A percentile compares a stretch with the other conserved stretches of the same genome.
These are phyloP conservation scores for Ptycholaimellus sp. DNA, from an alignment of 2,888 invertebrate species.

Conservation along the genomic window DNA sequence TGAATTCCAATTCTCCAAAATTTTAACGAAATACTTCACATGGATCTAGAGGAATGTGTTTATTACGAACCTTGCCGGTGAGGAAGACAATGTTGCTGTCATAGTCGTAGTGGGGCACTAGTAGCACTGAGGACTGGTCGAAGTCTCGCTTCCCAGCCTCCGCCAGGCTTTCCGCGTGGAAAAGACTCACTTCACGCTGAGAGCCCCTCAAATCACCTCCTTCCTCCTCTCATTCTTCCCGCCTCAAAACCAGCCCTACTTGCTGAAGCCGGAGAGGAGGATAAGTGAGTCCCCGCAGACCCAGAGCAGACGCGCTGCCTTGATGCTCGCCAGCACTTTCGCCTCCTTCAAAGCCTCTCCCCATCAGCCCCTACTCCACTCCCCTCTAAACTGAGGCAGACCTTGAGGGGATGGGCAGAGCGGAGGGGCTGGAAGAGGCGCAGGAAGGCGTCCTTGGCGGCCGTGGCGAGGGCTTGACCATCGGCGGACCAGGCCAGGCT, in stretches of 20 bases:
- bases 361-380: conserved; percentile 6
- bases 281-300: conserved; percentile 59
- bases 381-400: conserved; percentile 7
- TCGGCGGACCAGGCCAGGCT: conserved; percentile 77
- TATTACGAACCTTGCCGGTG: conserved; percentile 50
- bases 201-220: conserved; percentile 41
- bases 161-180: conserved; percentile 40
- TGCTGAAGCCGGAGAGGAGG: conserved; percentile 70
- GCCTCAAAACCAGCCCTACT: conserved; percentile 33
- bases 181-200: conserved; percentile 59
- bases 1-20: neutral
- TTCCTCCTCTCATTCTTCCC: neutral
- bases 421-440: conserved; percentile 58
- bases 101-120: conserved; percentile 74
- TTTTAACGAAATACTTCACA: too few relatives aligned
- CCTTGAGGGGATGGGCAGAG: too few relatives aligned
- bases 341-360: conserved; percentile 41
- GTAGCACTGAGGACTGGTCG: conserved; percentile 71
- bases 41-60: too few relatives aligned
- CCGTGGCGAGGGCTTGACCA: conserved; percentile 57
- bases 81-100: conserved; percentile 76
- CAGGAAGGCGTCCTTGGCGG: conserved; percentile 64
- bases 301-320: conserved; percentile 73
- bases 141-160: conserved; percentile 40
- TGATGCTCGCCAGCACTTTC: conserved; percentile 57